phyloP scores from a whole-genome alignment of 2,797 vertebrate species.

The Apogon talboti region DNA sequence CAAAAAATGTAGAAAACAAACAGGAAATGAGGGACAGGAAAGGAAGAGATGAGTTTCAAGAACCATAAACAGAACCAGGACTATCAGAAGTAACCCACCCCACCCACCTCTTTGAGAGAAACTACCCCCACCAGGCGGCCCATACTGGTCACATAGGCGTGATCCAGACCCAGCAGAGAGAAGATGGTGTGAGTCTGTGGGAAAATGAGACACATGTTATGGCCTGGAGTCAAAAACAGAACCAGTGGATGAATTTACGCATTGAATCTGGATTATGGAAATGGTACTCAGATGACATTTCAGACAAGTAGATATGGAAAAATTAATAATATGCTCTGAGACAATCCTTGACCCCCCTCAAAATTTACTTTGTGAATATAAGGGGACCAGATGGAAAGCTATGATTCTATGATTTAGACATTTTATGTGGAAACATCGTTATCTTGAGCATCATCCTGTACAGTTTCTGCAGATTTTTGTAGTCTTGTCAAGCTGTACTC shows the following conservation, averaged over 20 bases:
- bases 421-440: too few species aligned
- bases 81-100: background rate
- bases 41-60: slow-evolving; percentile 1
- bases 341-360: too few species aligned
- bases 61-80: background rate
- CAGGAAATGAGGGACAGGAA: background rate
- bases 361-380: too few species aligned
- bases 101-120: slow-evolving; percentile 93
- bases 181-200: slow-evolving; percentile 96
- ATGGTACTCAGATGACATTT: background rate
- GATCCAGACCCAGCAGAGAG: slow-evolving; percentile 96
- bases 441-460: too few species aligned
- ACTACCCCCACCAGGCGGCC: slow-evolving; percentile 96
- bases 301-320: too few species aligned
- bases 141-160: slow-evolving; percentile 97
- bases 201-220: slow-evolving; percentile 48
- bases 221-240: too few species aligned
- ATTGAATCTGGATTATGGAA: slow-evolving; percentile 29
- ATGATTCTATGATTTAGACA: too few species aligned
- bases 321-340: too few species aligned
- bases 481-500: too few species aligned
- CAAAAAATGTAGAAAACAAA: background rate
- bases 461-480: too few species aligned
- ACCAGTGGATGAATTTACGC: slow-evolving; percentile 35
- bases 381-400: too few species aligned